Evolutionary conservation across 2,888 invertebrate species (phyloP).

Genomic region (Crematogaster levior): DNA sequence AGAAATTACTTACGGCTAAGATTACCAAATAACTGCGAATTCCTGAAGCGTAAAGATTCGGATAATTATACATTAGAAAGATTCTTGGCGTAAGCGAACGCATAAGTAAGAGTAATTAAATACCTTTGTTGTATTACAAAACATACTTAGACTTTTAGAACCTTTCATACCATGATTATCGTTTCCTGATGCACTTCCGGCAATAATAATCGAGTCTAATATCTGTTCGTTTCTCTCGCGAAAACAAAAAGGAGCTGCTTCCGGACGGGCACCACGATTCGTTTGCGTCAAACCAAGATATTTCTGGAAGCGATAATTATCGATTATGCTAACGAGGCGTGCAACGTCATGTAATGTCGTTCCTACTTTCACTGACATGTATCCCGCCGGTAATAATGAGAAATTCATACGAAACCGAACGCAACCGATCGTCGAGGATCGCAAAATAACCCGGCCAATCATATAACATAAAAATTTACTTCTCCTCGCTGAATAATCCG

Average conservation of each 20-base stretch:
- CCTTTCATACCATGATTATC: background rate
- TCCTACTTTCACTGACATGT: constrained; percentile 1
- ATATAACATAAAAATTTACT: constrained; percentile 6
- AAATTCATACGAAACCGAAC: background rate
- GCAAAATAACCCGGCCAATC: background rate
- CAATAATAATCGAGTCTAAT: constrained; percentile 71
- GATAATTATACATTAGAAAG: background rate
- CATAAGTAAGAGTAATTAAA: constrained; percentile 1
- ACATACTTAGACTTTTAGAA: background rate
- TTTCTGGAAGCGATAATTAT: constrained; percentile 16
- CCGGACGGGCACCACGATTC: background rate
- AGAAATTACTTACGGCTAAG: background rate
- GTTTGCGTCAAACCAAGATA: constrained; percentile 10
- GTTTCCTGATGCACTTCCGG: constrained; percentile 43
- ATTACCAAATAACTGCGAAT: constrained; percentile 4
- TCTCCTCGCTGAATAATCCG: background rate
- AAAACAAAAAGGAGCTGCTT: constrained; percentile 37
- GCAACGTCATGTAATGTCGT: background rate
- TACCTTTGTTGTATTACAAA: constrained; percentile 5
- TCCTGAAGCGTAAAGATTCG: constrained; percentile 14
- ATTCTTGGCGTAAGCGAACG: background rate
- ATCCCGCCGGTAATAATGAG: background rate
- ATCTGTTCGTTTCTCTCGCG: constrained; percentile 64
- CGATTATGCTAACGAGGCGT: constrained; percentile 26
- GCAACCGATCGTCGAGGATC: background rate